Base-by-base conservation (phyloP, 35 echinoderm and acorn worm genomes). In the Holothuria glaberrima region DNA sequence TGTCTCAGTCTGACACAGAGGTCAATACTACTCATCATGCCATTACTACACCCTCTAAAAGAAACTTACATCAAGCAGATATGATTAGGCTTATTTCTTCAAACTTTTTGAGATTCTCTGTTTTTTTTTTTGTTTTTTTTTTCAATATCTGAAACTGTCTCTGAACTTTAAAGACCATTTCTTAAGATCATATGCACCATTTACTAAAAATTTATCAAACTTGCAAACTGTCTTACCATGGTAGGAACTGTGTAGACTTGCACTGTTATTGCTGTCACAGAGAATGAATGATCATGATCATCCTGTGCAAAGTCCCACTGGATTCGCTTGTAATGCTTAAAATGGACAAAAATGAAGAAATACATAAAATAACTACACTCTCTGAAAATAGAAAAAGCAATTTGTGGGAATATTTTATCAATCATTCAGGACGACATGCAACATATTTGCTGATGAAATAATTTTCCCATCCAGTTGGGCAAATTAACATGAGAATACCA, bases 201-300 rank as follows among this genome's bases (percentile, higher is more conserved):
- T 69, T 69, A 27, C 25, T 6, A 69, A 69, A 69, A 21, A 31
- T 20, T 38, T 35, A 29, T 19, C 34, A 36, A 73, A 19, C 31
- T 19, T 73, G 50, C 69, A 58, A 24, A 90, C 30, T 6, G 18
- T 88, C 97, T 99, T 68, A 99, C 97, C 91, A 99, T 88, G 18
- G 97, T 95, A 46, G 97, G 97, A 27, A 99, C 93, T 31, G 97
- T 99, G 91, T 90, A 99, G 31, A 99, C 94, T 67, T 99, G 93
- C 6, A 95, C 96, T 65, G 96, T 95, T 30, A 99, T 91, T 26
- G 97, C 94, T 61, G 93, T 93, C 30, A 99, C 84, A 50, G 97
- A 99, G 21, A 99, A 82, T 26, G 88, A 81, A 82, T 99, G 97
- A 32, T 99, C 97, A 86, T 99, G 97, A 71, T 99, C 97, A 91